Evolutionary conservation across 2,113 vertebrate species (phyloP), one percentile per base, ranked within the genome.

Genomic region (Petroica traversi): DNA sequence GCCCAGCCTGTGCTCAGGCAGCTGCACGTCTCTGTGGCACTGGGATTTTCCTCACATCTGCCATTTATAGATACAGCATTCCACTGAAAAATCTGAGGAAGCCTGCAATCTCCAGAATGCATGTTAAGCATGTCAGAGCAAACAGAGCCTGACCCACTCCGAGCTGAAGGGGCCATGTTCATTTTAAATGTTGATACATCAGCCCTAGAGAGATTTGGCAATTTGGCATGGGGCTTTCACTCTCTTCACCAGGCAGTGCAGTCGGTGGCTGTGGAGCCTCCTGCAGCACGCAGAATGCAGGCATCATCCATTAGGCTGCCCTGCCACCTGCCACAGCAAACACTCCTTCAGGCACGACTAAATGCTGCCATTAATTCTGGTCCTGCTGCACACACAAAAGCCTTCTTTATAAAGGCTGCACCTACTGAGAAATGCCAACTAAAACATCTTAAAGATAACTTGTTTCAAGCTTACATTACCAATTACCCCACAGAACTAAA

Each of bases 401-500:
- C 51, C 74, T 69, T 49, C 92, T 91, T 94, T 88, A 78, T 90
- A 61, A 80, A 58, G 19, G n/a, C 93, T 79, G 87, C 62, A 95
- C 81, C 87, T 82, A 66, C 85, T 73, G 66, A 91, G 89, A 96
- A 90, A 83, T 74, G 72, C 85, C 91, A 95, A 86, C 72, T 92
- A 83, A 83, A 94, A 94, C 85, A 94, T 85, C 85, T 95, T 73
- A 80, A 80, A 85, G 59, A 77, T 76, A 93, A 88, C 81, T 85
- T 63, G 49, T 94, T 97, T 92, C 88, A 83, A 78, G 78, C 78
- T 93, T 93, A 80, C 62, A 67, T 96, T 93, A 94, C 75, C 88
- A 80, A 85, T 90, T 92, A 94, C 52, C 14, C 69, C 85, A 88
- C 74, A 89, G 89, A 85, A 85, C 67, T 63, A 51, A 80, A 95